phyloP scores from a whole-genome alignment of 2,888 invertebrate species.

The Aphrophora alni region DNA sequence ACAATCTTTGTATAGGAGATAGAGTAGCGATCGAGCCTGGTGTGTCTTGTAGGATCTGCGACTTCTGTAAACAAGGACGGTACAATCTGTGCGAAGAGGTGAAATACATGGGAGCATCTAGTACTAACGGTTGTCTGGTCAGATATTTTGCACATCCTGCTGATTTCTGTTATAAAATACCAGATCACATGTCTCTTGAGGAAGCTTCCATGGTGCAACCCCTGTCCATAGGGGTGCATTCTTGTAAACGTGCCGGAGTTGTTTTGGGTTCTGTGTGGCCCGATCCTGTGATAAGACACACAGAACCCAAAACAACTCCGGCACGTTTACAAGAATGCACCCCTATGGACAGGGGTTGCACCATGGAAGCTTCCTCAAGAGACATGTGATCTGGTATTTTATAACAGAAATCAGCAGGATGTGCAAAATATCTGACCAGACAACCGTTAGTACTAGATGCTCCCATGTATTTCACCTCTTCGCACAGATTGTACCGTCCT shows the following conservation, averaged over 20 bases:
- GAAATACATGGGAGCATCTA: conserved; percentile 92
- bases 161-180: conserved; percentile 84
- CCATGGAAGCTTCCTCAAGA: conserved; percentile 89
- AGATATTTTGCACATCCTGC: conserved; percentile 89
- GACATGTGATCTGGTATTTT: conserved; percentile 87
- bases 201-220: conserved; percentile 95
- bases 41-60: conserved; percentile 83
- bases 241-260: conserved; percentile 85
- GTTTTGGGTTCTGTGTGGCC: conserved; percentile 75
- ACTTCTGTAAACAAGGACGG: conserved; percentile 83
- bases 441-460: conserved; percentile 94
- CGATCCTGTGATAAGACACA: conserved; percentile 79
- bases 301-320: conserved; percentile 72
- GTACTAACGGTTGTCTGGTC: conserved; percentile 85
- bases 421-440: conserved; percentile 83
- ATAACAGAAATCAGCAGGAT: conserved; percentile 84
- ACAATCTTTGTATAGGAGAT: conserved; percentile 73
- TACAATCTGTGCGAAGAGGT: conserved; percentile 93
- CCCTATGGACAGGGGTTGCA: conserved; percentile 91
- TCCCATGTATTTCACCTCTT: conserved; percentile 87
- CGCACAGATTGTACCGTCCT: conserved; percentile 91
- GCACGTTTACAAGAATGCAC: conserved; percentile 91
- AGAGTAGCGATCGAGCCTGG: conserved; percentile 96
- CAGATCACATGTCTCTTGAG: conserved; percentile 86
- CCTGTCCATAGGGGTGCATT: conserved; percentile 89